Percentiles rank a stretch among this genome's conserved stretches.
These are phyloP conservation scores for Genyomyrus donnyi DNA, from an alignment of 2,113 vertebrate species.

Conservation along the genomic window DNA sequence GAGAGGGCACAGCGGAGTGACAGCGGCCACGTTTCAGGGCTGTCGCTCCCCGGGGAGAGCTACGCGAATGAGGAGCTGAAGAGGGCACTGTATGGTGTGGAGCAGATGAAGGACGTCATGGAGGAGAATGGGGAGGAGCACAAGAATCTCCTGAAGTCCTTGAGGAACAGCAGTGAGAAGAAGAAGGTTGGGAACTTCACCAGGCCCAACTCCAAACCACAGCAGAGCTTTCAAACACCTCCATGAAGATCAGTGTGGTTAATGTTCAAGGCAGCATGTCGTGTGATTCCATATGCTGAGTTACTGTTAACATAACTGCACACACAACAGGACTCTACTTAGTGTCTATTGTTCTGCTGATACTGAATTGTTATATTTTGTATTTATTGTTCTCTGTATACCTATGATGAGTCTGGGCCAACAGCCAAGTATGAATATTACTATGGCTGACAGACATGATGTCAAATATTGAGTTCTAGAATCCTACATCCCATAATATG, in stretches of 20 bases:
- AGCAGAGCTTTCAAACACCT: neutral
- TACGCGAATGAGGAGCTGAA: slow-evolving; percentile 64
- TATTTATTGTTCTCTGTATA: neutral
- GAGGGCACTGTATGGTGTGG: slow-evolving; percentile 65
- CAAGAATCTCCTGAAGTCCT: slow-evolving; percentile 61
- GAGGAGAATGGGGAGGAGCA: slow-evolving; percentile 68
- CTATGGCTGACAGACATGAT: neutral
- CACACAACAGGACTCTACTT: neutral
- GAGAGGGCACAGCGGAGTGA: neutral
- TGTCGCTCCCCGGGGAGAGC: slow-evolving; percentile 58
- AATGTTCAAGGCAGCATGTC: neutral
- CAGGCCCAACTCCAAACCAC: neutral
- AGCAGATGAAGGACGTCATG: slow-evolving; percentile 74
- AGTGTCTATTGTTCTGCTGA: neutral
- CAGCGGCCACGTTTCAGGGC: slow-evolving; percentile 41
- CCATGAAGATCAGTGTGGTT: neutral
- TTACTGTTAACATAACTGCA: neutral
- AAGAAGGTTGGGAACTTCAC: slow-evolving; percentile 41
- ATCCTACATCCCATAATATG: neutral
- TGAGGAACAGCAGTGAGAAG: slow-evolving; percentile 71
- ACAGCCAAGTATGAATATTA: neutral
- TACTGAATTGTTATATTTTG: neutral
- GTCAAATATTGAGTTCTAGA: neutral
- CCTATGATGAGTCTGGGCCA: neutral
- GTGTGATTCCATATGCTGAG: neutral